Base-by-base conservation (phyloP, 92 coral and sea anemone species). In the Metridium senile region DNA sequence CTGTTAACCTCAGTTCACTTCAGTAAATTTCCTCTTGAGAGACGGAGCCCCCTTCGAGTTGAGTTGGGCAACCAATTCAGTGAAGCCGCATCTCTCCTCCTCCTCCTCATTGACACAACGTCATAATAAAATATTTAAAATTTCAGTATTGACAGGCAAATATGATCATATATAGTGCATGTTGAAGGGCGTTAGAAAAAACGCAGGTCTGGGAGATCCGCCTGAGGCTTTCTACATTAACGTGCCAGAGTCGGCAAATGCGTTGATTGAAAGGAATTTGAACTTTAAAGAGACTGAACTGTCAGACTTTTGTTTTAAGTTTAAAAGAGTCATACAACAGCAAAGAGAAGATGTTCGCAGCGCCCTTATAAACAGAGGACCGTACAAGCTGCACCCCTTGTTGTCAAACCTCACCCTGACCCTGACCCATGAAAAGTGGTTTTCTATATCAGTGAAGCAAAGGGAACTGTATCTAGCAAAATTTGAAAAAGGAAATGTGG, bases 211-310 rank as follows among this genome's bases (percentile, higher is more conserved):
- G 9, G 78, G 78, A 35, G 74, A 85, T 66, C 82, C 86, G 6
- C 86, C 82, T n/a, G 79, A 43, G n/a, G 71, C 87, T 6, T 82
- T 74, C 69, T 87, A 70, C 35, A 77, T 69, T 66, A 82, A 87
- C 78, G 64, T 76, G 19, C 87, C 85, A 26, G 87, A 86, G 70
- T 82, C 87, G 57, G 87, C 87, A 25, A 86, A 86, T 65, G 84
- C 80, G 10, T 61, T 67, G 27, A 76, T 75, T 52, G 75, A 75
- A 59, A 74, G 86, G 34, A 76, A 64, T 16, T 74, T 82, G 32
- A 39, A 75, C 20, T 82, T 18, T 58, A 30, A 75, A 33, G 54
- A 66, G 27, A 63, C 26, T 58, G 88, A 83, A 70, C 76, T 83
- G 68, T 31, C 72, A 16, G 22, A 68, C 9, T 83, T 83, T 30